Evolutionary conservation across 2,797 vertebrate species (phyloP).

Genomic region (Parauchenoglanis ngamensis): DNA sequence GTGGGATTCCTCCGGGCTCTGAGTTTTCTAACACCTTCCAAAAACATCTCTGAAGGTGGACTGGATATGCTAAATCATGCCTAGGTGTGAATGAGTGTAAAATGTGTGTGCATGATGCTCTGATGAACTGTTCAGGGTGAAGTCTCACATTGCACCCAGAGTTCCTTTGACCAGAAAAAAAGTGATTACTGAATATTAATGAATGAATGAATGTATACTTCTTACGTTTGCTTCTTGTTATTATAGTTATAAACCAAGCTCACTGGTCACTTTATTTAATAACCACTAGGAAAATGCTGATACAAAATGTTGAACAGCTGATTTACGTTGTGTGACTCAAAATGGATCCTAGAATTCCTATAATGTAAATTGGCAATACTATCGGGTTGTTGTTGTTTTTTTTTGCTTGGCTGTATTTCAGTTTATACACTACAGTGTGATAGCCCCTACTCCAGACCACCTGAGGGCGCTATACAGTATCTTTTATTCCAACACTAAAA

Average conservation of each 20-base stretch:
- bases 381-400: neutral
- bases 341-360: neutral
- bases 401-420: neutral
- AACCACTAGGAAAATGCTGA: neutral
- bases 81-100: neutral
- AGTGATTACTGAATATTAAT: neutral
- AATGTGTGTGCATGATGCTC: neutral
- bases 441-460: slow-evolving; percentile 11
- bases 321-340: neutral
- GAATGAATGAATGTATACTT: neutral
- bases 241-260: neutral
- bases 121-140: neutral
- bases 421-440: neutral
- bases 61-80: neutral
- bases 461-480: neutral
- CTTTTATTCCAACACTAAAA: neutral
- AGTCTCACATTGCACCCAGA: neutral
- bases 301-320: neutral
- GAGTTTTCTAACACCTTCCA: neutral
- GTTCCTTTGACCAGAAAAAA: neutral
- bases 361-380: neutral
- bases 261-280: neutral
- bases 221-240: neutral
- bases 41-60: neutral
- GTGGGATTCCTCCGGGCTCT: neutral